phyloP scores from a whole-genome alignment of 2,888 invertebrate species.

The Trissonchulus sp. region DNA sequence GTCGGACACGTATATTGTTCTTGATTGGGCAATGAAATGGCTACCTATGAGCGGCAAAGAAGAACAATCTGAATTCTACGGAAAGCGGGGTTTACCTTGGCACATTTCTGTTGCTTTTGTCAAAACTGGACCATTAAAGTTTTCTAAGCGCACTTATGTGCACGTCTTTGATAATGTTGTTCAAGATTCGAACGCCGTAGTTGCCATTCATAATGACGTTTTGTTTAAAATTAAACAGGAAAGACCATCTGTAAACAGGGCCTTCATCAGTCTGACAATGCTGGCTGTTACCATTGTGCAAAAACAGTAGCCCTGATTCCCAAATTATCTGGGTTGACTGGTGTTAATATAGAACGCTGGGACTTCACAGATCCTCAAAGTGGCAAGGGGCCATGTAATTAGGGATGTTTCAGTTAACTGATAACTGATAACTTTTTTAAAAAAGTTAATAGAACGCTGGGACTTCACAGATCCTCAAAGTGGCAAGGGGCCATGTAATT shows the following conservation, averaged over 20 bases:
- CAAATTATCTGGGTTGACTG: not conserved
- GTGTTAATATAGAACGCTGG: not conserved
- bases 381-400: too few species aligned
- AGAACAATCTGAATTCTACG: not conserved
- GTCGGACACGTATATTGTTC: not conserved
- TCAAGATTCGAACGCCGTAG: not conserved
- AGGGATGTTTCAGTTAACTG: too few species aligned
- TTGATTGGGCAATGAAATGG: slow-evolving; percentile 21
- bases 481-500: slow-evolving; percentile 9
- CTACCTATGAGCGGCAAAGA: not conserved
- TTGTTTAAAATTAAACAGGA: not conserved
- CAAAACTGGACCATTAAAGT: not conserved
- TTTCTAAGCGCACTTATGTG: slow-evolving; percentile 7
- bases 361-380: slow-evolving; percentile 2
- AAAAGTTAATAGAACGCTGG: slow-evolving; percentile 14
- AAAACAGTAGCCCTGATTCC: not conserved
- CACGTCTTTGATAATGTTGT: not conserved
- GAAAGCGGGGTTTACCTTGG: slow-evolving; percentile 11
- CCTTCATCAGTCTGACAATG: not conserved
- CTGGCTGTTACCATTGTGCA: not conserved
- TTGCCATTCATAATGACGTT: slow-evolving; percentile 10
- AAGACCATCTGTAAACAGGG: not conserved
- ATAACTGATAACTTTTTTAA: too few species aligned
- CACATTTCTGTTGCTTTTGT: slow-evolving; percentile 13
- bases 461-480: slow-evolving; percentile 16